Evolutionary conservation across 53 echinoderm and acorn worm species (phyloP).

Genomic region (Antedon mediterranea): DNA sequence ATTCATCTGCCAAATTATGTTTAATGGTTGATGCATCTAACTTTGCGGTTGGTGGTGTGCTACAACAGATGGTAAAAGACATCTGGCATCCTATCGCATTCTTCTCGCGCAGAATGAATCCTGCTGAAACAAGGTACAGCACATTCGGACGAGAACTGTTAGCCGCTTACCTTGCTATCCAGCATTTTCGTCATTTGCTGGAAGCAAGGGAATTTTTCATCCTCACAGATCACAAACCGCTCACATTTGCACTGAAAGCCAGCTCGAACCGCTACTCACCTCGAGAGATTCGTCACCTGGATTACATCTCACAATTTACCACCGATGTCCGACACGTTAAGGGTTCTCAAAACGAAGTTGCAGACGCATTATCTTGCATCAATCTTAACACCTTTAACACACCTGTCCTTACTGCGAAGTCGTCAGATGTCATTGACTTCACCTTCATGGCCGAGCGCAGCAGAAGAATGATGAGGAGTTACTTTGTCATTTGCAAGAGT

Average conservation of each 20-base stretch:
- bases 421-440: neutral
- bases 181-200: no score
- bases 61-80: constrained; percentile 20
- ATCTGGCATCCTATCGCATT: constrained; percentile 30
- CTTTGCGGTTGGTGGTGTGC: neutral
- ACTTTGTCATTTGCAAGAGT: neutral
- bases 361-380: constrained; percentile 30
- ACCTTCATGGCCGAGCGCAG: neutral
- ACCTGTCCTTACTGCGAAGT: no score
- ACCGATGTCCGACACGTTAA: constrained; percentile 22
- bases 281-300: no score
- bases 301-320: constrained; percentile 45
- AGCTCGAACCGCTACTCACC: no score
- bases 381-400: constrained; percentile 1
- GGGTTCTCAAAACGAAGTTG: constrained; percentile 26
- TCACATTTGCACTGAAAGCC: no score
- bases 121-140: no score
- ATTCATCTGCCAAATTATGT: no score
- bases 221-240: no score
- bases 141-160: no score
- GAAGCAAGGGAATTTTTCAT: no score
- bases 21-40: no score
- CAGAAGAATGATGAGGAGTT: constrained; percentile 6
- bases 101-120: constrained; percentile 7
- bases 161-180: no score